Percentiles rank a stretch among this genome's conserved stretches.
Conservation (phyloP, 2,888 invertebrate genomes). For the Tricholauxania praeusta region DNA sequence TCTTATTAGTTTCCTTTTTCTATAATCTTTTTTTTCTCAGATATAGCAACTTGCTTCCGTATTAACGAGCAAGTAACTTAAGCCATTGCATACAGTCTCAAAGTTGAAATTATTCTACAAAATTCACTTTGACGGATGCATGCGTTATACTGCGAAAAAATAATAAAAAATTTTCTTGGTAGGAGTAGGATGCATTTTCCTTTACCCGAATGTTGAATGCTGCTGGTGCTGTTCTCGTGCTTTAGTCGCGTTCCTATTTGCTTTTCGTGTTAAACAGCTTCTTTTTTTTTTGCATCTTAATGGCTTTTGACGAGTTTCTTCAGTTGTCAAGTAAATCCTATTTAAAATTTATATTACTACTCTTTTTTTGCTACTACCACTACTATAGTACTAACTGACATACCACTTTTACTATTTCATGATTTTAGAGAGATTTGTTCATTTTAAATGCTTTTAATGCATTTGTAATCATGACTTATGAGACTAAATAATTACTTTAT, state of each 20-base stretch:
- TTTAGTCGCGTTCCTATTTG: background rate
- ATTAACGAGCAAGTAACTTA: background rate
- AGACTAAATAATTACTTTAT: constrained; percentile 25
- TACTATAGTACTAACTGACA: background rate
- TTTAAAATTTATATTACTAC: too few relatives aligned
- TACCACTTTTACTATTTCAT: constrained; percentile 19
- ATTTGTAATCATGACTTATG: constrained; percentile 22
- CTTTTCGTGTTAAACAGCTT: too few relatives aligned
- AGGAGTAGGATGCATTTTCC: background rate
- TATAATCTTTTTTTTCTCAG: background rate
- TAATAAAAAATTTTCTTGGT: background rate
- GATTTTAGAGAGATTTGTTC: constrained; percentile 10
- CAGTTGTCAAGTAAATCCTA: constrained; percentile 15
- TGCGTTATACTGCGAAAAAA: background rate
- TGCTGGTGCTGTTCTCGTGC: background rate
- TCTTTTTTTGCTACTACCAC: background rate
- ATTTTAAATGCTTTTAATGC: constrained; percentile 23
- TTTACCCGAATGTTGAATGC: background rate
- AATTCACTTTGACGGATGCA: constrained; percentile 20
- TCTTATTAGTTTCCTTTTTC: too few relatives aligned
- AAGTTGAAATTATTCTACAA: too few relatives aligned
- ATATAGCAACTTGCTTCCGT: constrained; percentile 3
- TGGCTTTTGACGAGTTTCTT: constrained; percentile 22
- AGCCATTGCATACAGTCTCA: too few relatives aligned
- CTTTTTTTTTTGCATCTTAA: constrained; percentile 20